A percentile compares a stretch with the other conserved stretches of the same genome.
These are phyloP conservation scores for Smithornis capensis DNA, from an alignment of 2,113 vertebrate genomes.

Conservation along the genomic window DNA sequence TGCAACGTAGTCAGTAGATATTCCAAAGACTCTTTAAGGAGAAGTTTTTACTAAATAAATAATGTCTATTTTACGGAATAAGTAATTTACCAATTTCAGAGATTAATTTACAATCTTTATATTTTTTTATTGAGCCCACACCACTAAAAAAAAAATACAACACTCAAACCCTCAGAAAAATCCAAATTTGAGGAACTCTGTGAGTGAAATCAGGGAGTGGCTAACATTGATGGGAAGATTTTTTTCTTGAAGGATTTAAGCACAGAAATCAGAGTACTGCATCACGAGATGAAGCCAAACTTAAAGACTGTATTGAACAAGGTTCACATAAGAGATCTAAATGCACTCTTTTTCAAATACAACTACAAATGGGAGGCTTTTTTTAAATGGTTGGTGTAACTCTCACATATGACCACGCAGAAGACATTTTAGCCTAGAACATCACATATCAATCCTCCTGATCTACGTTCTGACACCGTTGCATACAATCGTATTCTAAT, in stretches of 20 bases:
- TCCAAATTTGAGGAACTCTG: constrained; percentile 43
- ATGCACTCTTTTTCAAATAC: background rate
- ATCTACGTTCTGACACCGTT: background rate
- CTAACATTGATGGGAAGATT: background rate
- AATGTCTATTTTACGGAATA: background rate
- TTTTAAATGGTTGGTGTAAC: background rate
- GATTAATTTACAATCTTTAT: background rate
- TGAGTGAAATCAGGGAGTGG: background rate
- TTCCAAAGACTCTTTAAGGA: background rate
- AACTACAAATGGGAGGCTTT: background rate
- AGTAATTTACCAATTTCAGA: background rate
- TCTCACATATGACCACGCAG: background rate
- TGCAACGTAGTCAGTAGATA: background rate
- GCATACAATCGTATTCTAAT: background rate
- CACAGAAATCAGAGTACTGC: background rate
- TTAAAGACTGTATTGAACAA: background rate
- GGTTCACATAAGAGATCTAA: background rate
- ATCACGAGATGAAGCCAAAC: background rate
- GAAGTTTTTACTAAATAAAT: background rate
- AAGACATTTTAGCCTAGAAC: constrained; percentile 7
- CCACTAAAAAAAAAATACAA: background rate
- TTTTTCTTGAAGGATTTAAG: background rate
- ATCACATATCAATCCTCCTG: background rate
- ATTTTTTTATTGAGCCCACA: background rate
- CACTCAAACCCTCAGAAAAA: no score